These are phyloP conservation scores for Melangyna quadrimaculata DNA, from an alignment of 2,888 invertebrate genomes.

Conservation along the genomic window DNA sequence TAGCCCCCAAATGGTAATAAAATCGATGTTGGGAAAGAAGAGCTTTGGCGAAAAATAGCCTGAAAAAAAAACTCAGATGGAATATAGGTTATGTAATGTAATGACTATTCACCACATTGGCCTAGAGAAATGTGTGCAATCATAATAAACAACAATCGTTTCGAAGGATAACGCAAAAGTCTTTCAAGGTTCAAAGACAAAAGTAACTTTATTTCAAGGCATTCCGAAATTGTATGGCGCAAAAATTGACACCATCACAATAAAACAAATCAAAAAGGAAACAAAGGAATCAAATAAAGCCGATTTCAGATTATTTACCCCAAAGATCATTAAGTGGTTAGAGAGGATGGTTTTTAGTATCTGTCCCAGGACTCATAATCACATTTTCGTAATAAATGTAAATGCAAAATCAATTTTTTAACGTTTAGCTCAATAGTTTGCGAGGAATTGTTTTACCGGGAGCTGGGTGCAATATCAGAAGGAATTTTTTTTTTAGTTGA, in stretches of 20 bases:
- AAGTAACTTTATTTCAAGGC: neutral
- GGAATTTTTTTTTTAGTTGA: too few relatives aligned
- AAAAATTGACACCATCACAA: neutral
- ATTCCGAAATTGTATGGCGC: neutral
- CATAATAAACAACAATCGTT: constrained; percentile 18
- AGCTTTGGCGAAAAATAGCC: neutral
- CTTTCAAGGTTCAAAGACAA: constrained; percentile 7
- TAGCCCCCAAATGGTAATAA: neutral
- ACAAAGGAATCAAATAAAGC: neutral
- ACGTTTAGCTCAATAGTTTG: neutral
- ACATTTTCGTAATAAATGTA: neutral
- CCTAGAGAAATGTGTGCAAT: constrained; percentile 15
- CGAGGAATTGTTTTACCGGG: neutral
- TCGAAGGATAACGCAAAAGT: constrained; percentile 1
- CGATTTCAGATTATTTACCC: neutral
- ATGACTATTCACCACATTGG: constrained; percentile 2
- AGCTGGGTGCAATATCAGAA: too few relatives aligned
- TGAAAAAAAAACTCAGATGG: neutral
- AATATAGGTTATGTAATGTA: too few relatives aligned
- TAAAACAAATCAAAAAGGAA: neutral
- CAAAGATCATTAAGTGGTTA: neutral
- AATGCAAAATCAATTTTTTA: neutral
- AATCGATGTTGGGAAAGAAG: neutral
- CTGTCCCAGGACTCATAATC: neutral
- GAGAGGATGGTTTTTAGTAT: neutral